These are phyloP conservation scores for Pycnonotus jocosus DNA, from an alignment of 2,113 vertebrate genomes.

Conservation along the genomic window DNA sequence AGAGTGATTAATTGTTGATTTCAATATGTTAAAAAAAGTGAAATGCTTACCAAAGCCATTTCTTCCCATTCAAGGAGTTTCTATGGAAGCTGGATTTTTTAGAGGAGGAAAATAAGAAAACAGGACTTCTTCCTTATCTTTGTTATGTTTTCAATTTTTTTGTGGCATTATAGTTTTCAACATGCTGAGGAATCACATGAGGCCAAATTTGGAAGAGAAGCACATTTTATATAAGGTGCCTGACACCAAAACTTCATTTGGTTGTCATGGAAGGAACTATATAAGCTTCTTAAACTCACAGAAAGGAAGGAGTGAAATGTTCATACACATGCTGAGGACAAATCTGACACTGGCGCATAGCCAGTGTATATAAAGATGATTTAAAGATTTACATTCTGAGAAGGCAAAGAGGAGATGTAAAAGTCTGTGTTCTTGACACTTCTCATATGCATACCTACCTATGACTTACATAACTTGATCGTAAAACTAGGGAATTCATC, in stretches of 20 bases:
- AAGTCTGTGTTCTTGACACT: not conserved
- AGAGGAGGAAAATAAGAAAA: not conserved
- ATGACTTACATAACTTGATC: not conserved
- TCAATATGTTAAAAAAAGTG: not conserved
- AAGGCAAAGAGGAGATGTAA: not conserved
- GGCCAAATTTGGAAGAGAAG: not conserved
- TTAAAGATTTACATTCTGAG: constrained; percentile 39
- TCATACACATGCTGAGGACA: not conserved
- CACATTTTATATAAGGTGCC: not conserved
- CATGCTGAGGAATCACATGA: not conserved
- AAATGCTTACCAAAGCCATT: not conserved
- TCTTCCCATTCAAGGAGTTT: not conserved
- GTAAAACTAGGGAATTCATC: not conserved
- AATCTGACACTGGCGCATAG: not conserved
- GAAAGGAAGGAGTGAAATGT: not conserved
- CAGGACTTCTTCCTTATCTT: not conserved
- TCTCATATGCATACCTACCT: not conserved
- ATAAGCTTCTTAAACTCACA: constrained; percentile 42
- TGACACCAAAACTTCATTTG: constrained; percentile 40
- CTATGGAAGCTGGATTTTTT: not conserved
- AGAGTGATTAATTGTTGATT: not conserved
- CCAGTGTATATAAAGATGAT: not conserved
- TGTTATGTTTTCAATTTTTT: not conserved
- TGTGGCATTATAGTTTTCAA: not conserved
- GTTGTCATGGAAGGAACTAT: not conserved